Evolutionary conservation across 1,140 invertebrate genomes (phyloP).

Genomic region (Nylanderia fulva): DNA sequence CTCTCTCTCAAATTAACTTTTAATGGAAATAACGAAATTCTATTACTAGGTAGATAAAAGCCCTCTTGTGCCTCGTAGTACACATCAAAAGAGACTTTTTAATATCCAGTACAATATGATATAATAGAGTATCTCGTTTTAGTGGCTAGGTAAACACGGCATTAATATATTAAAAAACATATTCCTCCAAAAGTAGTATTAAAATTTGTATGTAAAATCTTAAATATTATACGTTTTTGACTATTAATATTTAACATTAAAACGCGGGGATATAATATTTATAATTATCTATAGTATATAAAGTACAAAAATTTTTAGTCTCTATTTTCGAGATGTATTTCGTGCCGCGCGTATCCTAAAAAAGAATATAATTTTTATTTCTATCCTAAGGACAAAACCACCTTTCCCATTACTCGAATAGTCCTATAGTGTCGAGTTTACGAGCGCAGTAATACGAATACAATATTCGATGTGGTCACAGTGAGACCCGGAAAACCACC

Average conservation of each 20-base stretch:
- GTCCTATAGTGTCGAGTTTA: conserved; percentile 43
- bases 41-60: conserved; percentile 49
- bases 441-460: conserved; percentile 27
- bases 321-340: not conserved
- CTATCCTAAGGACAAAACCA: conserved; percentile 5
- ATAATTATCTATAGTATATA: not conserved
- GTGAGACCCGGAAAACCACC: conserved; percentile 87
- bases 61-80: conserved; percentile 7
- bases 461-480: conserved; percentile 67
- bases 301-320: too few species aligned
- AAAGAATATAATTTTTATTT: conserved; percentile 16
- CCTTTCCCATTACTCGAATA: conserved; percentile 31
- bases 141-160: conserved; percentile 22
- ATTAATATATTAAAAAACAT: conserved; percentile 3
- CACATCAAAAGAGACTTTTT: conserved; percentile 47
- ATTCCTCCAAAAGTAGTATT: not conserved
- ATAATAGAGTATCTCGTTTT: conserved; percentile 35
- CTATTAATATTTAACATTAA: not conserved
- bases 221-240: not conserved
- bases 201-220: conserved; percentile 2
- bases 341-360: too few species aligned
- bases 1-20: conserved; percentile 42
- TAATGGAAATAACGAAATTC: conserved; percentile 50
- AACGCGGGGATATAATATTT: not conserved
- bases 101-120: conserved; percentile 11